These are phyloP conservation scores for Dallia pectoralis DNA, from an alignment of 2,797 vertebrate genomes.

Conservation along the genomic window DNA sequence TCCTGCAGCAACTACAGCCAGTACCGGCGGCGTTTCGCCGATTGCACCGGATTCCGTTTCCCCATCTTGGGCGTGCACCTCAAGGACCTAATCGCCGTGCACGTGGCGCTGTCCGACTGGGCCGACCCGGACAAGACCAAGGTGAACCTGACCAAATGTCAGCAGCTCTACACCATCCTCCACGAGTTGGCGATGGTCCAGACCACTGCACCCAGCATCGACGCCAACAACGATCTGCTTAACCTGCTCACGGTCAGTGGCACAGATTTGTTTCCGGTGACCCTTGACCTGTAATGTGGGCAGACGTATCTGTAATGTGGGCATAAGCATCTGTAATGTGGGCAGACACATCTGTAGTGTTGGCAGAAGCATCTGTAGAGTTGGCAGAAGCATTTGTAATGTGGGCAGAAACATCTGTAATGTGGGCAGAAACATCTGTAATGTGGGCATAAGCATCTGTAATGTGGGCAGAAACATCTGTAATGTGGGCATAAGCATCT, in stretches of 20 bases:
- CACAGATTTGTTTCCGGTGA: not conserved
- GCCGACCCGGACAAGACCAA: slow-evolving; percentile 75
- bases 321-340: too few species aligned
- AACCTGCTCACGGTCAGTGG: slow-evolving; percentile 84
- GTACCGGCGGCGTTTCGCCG: slow-evolving; percentile 82
- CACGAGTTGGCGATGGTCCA: slow-evolving; percentile 85
- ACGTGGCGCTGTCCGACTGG: slow-evolving; percentile 87
- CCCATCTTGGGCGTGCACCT: slow-evolving; percentile 90
- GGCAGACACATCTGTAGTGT: too few species aligned
- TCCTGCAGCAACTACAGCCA: slow-evolving; percentile 87
- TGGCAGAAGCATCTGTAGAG: not conserved
- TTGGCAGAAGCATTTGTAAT: too few species aligned
- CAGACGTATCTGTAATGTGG: too few species aligned
- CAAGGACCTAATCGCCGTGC: slow-evolving; percentile 89
- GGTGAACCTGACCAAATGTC: slow-evolving; percentile 85
- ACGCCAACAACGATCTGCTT: slow-evolving; percentile 85
- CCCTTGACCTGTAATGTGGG: not conserved
- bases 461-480: too few species aligned
- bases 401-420: too few species aligned
- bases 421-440: too few species aligned
- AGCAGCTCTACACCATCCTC: slow-evolving; percentile 86
- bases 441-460: too few species aligned
- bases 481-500: too few species aligned
- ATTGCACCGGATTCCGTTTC: slow-evolving; percentile 85
- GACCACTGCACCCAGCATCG: slow-evolving; percentile 75